Base-by-base conservation (phyloP, 2,797 vertebrate species). In the Dryobates pubescens region DNA sequence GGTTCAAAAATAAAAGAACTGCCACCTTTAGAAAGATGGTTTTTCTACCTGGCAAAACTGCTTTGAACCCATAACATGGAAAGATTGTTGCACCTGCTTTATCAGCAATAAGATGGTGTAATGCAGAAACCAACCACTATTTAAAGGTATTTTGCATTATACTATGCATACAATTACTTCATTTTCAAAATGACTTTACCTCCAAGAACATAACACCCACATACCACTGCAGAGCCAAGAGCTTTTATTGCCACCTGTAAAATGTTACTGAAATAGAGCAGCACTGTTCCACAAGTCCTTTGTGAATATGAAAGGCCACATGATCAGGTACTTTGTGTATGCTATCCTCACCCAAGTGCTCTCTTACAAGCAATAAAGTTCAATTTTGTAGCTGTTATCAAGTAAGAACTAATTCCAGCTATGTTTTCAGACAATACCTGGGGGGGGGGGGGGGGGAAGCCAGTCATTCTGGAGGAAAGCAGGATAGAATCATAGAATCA, bases 171-270 rank as follows among this genome's bases (percentile, higher is more conserved):
- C 18, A 77, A 85, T 86, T 87, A 93, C 74, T 91, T 94, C 24
- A 82, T 85, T 94, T 96, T 70, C 43, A 82, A 47, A 95, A 91
- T 1, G 3, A 86, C 71, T 86, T 87, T 30, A 95, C 81, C 90
- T 89, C 71, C 63, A 88, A 95, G 86, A 58, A 89, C 5, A 1
- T 74, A 82, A 96, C 72, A 92, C 65, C 71, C 73, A 94, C 79
- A n/a, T 30, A 51, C 30, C 73, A 32, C 23, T 3, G 1, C 32
- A 94, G 17, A 90, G 79, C 19, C 22, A 65, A 49, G 62, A 80
- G 32, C 17, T 91, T 86, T 73, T 80, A 75, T 0, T 86, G 88
- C 38, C 78, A 94, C 81, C 58, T 79, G 51, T 78, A 94, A 93
- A 94, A 88, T 22, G 7, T 18, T 83, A 89, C 69, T 79, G 70